A percentile compares a stretch with the other conserved stretches of the same genome.
Conservation (phyloP, 2,888 invertebrate genomes). For the Leptopterna dolabrata region DNA sequence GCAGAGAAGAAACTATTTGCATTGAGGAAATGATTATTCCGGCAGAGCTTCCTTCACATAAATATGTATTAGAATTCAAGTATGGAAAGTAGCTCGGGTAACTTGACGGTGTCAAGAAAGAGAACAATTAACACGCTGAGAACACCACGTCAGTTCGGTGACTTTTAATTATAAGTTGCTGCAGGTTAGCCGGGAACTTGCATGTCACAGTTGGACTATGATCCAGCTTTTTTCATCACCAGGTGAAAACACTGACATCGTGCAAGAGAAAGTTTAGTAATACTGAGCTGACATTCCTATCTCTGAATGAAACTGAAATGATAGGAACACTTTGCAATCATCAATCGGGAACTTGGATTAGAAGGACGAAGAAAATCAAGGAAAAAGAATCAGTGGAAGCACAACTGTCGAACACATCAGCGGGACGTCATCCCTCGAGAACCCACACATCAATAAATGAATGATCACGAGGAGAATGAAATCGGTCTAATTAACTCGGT, state of each 20-base stretch:
- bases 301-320: no score
- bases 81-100: constrained; percentile 29
- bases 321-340: no score
- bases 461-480: no score
- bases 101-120: constrained; percentile 5
- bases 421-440: no score
- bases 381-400: no score
- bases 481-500: no score
- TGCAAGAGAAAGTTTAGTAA: neutral
- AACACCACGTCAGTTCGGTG: neutral
- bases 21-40: constrained; percentile 36
- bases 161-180: neutral
- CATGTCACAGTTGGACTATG: neutral
- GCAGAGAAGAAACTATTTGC: constrained; percentile 23
- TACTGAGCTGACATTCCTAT: no score
- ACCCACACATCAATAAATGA: no score
- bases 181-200: neutral
- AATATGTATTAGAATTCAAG: constrained; percentile 35
- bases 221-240: neutral
- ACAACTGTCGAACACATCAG: no score
- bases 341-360: no score
- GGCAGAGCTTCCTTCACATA: constrained; percentile 26
- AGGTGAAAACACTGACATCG: neutral
- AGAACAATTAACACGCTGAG: constrained; percentile 17
- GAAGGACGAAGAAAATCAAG: no score